Base-by-base conservation (phyloP, 2,797 vertebrate genomes). In the Pogoniulus pusillus region DNA sequence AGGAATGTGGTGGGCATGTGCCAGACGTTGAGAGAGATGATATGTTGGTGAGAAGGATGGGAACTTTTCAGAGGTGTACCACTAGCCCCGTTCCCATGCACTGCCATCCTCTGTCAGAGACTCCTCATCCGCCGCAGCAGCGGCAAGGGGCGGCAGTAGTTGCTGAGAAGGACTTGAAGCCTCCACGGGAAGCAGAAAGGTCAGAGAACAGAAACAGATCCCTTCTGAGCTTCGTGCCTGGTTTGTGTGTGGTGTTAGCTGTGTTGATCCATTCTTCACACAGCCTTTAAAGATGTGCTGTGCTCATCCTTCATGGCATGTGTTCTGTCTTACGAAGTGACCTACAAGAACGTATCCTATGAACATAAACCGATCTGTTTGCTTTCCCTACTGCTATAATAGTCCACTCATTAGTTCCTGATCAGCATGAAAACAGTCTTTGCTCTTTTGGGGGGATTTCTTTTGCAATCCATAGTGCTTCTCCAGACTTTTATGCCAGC, bases 21-120 rank as follows among this genome's bases (percentile, higher is more conserved):
- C 98, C 98, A 16, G 98, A 99, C 85, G 68, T 97, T 65, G 96
- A 96, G 85, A 98, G 98, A 95, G 98, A 98, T 54, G 98, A 98
- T 95, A 98, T 98, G 98, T 95, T 98, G 97, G 97, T 98, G 37
- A 97, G 98, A 87, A 97, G 98, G 96, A 98, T 98, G 7, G 97
- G 97, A 68, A 93, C 92, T 85, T 98, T 98, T 91, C 97, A 96
- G 39, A 98, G 97, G 94, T 94, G 73, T 91, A 49, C 75, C 4
- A 30, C 87, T 13, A 94, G 86, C 64, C 93, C 70, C 2, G 18
- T 97, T 92, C 94, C 97, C 90, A 77, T 96, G 82, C 75, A 96
- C 96, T 97, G 96, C 98, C 78, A 97, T 95, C 96, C 98, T 35
- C 85, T 96, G 91, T 97, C 98, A 22, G 91, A 87, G 62, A 55